Evolutionary conservation across 1,140 invertebrate genomes (phyloP).

Genomic region (Batillaria attramentaria): DNA sequence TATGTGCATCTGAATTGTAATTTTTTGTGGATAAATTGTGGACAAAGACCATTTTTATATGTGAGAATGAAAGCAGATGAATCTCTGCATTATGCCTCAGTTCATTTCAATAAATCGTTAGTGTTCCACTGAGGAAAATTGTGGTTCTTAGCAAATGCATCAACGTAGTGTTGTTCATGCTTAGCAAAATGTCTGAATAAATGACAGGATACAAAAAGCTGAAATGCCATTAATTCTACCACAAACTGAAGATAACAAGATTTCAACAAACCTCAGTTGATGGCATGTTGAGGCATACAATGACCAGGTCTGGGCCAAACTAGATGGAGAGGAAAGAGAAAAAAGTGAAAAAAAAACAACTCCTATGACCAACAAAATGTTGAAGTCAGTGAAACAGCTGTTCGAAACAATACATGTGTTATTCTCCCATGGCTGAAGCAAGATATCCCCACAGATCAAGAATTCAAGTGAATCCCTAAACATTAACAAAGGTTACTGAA

Average conservation of each 20-base stretch:
- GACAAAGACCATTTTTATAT: neutral
- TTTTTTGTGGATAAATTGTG: neutral
- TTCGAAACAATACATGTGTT: neutral
- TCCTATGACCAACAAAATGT: neutral
- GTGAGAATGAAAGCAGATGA: no score
- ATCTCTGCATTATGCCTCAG: no score
- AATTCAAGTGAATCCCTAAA: neutral
- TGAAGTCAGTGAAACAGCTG: neutral
- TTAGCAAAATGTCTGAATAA: neutral
- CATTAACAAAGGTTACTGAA: neutral
- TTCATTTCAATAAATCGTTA: neutral
- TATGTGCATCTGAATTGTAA: neutral
- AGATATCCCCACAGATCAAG: neutral
- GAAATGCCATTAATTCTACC: neutral
- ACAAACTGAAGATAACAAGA: no score
- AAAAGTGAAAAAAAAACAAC: neutral
- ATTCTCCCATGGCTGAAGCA: neutral
- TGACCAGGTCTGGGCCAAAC: slow-evolving; percentile 29
- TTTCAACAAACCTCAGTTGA: neutral
- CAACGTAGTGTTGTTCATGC: neutral
- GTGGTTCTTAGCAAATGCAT: neutral
- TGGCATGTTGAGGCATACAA: slow-evolving; percentile 7
- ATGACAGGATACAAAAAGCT: neutral
- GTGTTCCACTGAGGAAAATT: neutral
- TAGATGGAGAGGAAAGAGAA: slow-evolving; percentile 6